phyloP scores from a whole-genome alignment of 2,113 vertebrate genomes.

The Trematomus loennbergii region DNA sequence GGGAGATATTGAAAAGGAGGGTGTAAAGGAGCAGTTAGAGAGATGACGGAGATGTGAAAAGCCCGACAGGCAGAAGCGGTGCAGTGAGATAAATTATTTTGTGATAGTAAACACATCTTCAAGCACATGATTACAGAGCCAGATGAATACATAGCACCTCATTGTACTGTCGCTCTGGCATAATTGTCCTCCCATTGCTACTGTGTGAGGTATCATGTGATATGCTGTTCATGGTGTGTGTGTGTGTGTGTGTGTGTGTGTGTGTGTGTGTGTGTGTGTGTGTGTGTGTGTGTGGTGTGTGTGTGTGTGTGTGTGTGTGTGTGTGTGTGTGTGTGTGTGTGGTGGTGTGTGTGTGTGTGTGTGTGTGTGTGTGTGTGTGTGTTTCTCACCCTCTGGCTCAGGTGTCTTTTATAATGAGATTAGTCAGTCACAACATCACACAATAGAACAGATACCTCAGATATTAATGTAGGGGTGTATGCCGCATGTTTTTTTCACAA shows the following conservation, averaged over 20 bases:
- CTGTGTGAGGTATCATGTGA: slow-evolving; percentile 21
- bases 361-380: slow-evolving; percentile 8
- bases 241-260: no score
- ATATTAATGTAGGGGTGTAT: slow-evolving; percentile 9
- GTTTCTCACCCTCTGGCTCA: slow-evolving; percentile 29
- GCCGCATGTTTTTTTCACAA: neutral
- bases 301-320: no score
- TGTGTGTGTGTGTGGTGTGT: no score
- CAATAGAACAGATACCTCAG: slow-evolving; percentile 5
- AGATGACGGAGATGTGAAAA: slow-evolving; percentile 34
- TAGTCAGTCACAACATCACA: slow-evolving; percentile 12
- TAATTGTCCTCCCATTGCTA: slow-evolving; percentile 4
- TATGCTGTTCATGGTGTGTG: neutral
- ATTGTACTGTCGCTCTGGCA: neutral
- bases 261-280: no score
- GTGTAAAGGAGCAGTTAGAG: slow-evolving; percentile 28
- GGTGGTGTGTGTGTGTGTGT: no score
- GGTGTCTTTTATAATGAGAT: slow-evolving; percentile 40
- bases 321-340: no score
- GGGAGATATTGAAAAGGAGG: slow-evolving; percentile 25
- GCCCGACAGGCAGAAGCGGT: neutral
- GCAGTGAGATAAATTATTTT: slow-evolving; percentile 26
- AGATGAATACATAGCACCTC: slow-evolving; percentile 18
- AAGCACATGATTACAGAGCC: slow-evolving; percentile 32
- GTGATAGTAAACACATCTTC: slow-evolving; percentile 36